These are phyloP conservation scores for Scalopus aquaticus DNA, from an alignment of 2,113 vertebrate genomes.

Conservation along the genomic window DNA sequence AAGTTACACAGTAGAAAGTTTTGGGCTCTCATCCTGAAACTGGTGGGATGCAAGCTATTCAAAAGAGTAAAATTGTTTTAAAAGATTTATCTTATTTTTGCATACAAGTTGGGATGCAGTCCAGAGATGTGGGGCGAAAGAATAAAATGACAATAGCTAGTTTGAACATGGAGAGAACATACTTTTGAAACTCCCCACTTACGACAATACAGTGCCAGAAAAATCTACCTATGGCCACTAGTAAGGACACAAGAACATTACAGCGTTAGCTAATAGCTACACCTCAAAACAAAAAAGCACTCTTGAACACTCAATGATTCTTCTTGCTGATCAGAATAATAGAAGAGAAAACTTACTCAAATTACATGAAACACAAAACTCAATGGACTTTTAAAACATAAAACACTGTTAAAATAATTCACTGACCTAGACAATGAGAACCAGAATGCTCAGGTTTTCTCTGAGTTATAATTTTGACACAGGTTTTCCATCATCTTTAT, in stretches of 20 bases:
- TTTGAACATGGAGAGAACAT: slow-evolving; percentile 17
- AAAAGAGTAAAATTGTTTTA: no score
- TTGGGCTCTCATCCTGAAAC: not conserved
- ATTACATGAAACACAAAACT: slow-evolving; percentile 45
- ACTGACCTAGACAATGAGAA: not conserved
- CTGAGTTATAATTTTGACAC: slow-evolving; percentile 19
- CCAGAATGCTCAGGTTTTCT: not conserved
- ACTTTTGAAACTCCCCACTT: not conserved
- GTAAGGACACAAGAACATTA: slow-evolving; percentile 40
- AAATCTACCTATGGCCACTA: slow-evolving; percentile 45
- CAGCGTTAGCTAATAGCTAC: not conserved
- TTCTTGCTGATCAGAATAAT: slow-evolving; percentile 19
- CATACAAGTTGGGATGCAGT: no score
- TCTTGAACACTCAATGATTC: not conserved
- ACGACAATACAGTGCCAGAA: not conserved
- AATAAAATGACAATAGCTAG: slow-evolving; percentile 42
- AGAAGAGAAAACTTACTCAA: slow-evolving; percentile 38
- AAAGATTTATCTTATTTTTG: no score
- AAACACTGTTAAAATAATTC: slow-evolving; percentile 13
- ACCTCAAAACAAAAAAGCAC: slow-evolving; percentile 28
- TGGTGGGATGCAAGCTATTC: not conserved
- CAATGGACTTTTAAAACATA: slow-evolving; percentile 36
- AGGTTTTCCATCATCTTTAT: slow-evolving; percentile 48
- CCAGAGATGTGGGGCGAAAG: no score
- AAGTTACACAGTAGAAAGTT: not conserved